Conservation (phyloP, 2,113 vertebrate genomes). For the Ahaetulla prasina region DNA sequence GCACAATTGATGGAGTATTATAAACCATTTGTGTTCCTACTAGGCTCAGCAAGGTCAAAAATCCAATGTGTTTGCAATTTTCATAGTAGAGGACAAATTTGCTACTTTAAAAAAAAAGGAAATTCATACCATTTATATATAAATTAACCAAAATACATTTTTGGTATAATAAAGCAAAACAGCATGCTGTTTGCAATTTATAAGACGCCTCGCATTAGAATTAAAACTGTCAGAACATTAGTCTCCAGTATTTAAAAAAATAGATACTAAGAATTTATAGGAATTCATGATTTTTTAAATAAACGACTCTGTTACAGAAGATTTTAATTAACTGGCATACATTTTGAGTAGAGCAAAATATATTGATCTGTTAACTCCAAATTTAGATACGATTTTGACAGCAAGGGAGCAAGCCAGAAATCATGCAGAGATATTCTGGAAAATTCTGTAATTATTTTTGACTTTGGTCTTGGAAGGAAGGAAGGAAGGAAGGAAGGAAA, state of each 20-base stretch:
- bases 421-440: not conserved
- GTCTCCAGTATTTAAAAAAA: not conserved
- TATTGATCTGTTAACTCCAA: not conserved
- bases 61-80: not conserved
- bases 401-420: not conserved
- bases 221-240: not conserved
- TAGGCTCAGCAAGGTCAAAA: not conserved
- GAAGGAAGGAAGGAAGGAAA: not conserved
- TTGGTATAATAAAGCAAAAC: conserved; percentile 4
- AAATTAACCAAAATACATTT: not conserved
- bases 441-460: not conserved
- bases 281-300: not conserved
- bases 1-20: conserved; percentile 24
- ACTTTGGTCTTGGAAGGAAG: not conserved
- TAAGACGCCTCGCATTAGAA: not conserved
- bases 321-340: not conserved
- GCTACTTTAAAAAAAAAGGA: not conserved
- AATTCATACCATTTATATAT: not conserved
- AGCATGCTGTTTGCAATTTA: not conserved
- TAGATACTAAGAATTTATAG: not conserved
- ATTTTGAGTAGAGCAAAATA: not conserved
- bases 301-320: not conserved
- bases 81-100: not conserved
- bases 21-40: not conserved
- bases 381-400: not conserved